Evolutionary conservation across 2,113 vertebrate genomes (phyloP), one percentile per base, ranked within the genome.

Genomic region (Mesocricetus auratus): DNA sequence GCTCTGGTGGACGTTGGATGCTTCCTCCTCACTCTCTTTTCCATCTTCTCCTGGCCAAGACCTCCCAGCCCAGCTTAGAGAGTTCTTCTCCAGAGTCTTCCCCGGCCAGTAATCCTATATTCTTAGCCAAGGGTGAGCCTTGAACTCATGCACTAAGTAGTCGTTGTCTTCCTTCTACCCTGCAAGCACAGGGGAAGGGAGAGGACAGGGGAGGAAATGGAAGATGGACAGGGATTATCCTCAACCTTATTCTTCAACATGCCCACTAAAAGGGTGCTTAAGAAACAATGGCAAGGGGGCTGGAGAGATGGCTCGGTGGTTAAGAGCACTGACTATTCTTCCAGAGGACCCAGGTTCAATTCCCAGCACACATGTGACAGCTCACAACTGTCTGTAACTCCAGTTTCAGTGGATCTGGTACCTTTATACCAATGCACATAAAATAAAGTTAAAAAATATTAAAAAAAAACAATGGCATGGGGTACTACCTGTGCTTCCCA

Each of bases 221-320:
- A 56, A 56, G 53, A 56, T 13, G 12, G 53, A 56, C 5, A 66
- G 31, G 19, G 10, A 24, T n/a, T 69, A 17, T 42, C 53, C 77
- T 94, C 50, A 11, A 94, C 83, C 69, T 96, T 56, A 82, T 8
- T 96, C 75, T 86, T 89, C 11, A 56, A 60, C n/a, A 68, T 26
- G 29, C 68, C 82, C n/a, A 21, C 90, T 68, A 66, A 90, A 93
- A 1, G 13, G 21, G 11, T 50, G 39, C 64, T 87, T 36, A 47
- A 24, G 69, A 36, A 62, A 29, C 17, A 64, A 81, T 62, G 62
- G 74, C 79, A 77, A 36, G 64, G 71, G n/a, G 50, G n/a, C n/a
- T n/a, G n/a, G n/a, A n/a, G n/a, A n/a, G n/a, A n/a, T n/a, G n/a
- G n/a, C n/a, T n/a, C n/a, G n/a, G n/a, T n/a, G n/a, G n/a, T n/a